These are phyloP conservation scores for Apteryx owenii DNA, from an alignment of 2,113 vertebrate genomes.

Conservation along the genomic window DNA sequence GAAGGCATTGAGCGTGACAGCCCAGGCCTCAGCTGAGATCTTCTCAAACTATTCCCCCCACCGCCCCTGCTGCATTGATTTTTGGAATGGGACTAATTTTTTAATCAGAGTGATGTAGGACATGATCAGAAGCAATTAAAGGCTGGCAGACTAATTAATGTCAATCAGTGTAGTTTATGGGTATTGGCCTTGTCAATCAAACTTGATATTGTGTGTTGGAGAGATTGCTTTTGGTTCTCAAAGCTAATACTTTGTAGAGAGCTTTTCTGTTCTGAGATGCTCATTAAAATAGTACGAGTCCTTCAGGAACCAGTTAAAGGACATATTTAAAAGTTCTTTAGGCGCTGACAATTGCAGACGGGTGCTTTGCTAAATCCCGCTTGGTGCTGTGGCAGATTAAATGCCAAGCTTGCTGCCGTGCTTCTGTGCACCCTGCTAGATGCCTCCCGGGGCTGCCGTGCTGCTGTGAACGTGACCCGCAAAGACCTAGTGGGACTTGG, in stretches of 20 bases:
- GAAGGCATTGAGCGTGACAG: not conserved
- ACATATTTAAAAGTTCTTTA: not conserved
- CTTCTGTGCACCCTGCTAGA: not conserved
- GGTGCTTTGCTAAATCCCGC: not conserved
- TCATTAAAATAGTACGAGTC: constrained; percentile 1
- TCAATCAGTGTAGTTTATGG: constrained; percentile 39
- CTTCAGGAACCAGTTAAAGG: constrained; percentile 19
- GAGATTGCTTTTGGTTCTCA: not conserved
- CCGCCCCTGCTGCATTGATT: not conserved
- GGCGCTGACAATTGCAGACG: not conserved
- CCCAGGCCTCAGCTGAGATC: not conserved
- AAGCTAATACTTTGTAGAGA: not conserved
- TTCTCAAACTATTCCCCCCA: not conserved
- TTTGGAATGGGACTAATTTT: not conserved
- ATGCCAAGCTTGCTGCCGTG: fast-evolving
- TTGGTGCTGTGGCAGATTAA: not conserved
- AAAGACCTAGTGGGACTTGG: not conserved
- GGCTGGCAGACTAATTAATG: constrained; percentile 38
- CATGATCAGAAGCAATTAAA: constrained; percentile 59
- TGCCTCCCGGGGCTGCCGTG: not conserved
- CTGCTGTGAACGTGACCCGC: not conserved
- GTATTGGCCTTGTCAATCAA: constrained; percentile 45
- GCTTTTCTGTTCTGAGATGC: constrained; percentile 6
- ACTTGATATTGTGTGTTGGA: not conserved
- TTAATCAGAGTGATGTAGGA: constrained; percentile 48